These are phyloP conservation scores for Micrasema minimum DNA, from an alignment of 1,140 invertebrate genomes.

Conservation along the genomic window DNA sequence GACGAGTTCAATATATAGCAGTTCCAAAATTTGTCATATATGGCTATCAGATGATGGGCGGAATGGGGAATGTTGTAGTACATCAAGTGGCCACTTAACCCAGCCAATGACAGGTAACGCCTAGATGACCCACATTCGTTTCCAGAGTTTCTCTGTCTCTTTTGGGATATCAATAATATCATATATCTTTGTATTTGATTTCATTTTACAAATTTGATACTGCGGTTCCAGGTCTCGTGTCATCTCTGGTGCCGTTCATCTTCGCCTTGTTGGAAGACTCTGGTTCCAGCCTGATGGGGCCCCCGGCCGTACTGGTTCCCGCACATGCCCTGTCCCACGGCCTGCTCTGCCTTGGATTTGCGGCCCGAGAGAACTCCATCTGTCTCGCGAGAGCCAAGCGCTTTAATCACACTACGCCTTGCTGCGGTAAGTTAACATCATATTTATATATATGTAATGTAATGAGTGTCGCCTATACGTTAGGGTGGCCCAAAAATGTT, in stretches of 20 bases:
- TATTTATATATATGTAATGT: not conserved
- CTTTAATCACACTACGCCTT: not conserved
- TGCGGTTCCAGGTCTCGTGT: conserved; percentile 28
- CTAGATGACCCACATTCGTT: no score
- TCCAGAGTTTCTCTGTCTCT: no score
- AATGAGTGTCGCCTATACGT: no score
- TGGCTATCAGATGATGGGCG: no score
- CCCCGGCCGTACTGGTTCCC: conserved; percentile 42
- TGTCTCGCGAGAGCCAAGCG: conserved; percentile 43
- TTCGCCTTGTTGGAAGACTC: not conserved
- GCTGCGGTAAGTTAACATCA: conserved; percentile 24
- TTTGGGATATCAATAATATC: no score
- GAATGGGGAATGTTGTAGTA: no score
- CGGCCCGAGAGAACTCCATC: conserved; percentile 53
- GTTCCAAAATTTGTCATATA: no score
- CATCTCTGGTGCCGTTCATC: conserved; percentile 1
- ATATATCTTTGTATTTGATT: not conserved
- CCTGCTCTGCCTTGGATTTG: conserved; percentile 25
- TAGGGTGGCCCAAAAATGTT: no score
- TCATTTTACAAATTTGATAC: not conserved
- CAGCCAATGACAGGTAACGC: no score
- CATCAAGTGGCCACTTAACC: no score
- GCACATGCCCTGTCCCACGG: conserved; percentile 54
- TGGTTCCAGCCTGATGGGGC: not conserved
- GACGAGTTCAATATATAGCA: no score